Conservation (phyloP, 2,888 invertebrate species). For the Xylota sylvarum region DNA sequence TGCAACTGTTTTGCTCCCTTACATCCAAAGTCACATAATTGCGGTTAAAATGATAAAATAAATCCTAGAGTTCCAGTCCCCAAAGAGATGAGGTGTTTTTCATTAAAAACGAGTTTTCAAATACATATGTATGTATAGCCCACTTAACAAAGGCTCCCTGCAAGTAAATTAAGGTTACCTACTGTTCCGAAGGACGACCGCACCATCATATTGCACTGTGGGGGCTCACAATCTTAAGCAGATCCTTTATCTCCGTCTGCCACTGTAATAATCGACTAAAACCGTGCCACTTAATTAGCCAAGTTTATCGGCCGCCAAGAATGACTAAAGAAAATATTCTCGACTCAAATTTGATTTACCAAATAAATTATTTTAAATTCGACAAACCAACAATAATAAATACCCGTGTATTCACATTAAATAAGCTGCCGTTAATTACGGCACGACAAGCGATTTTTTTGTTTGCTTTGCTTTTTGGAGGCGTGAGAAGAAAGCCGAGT, state of each 20-base stretch:
- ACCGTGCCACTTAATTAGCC: neutral
- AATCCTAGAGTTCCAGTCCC: no score
- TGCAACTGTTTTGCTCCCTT: no score
- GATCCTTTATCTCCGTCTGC: constrained; percentile 4
- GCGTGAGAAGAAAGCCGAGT: constrained; percentile 67
- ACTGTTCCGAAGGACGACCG: neutral
- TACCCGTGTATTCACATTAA: constrained; percentile 24
- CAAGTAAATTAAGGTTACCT: neutral
- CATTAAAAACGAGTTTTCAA: no score
- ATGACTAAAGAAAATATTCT: neutral
- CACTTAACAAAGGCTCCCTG: neutral
- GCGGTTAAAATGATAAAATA: no score
- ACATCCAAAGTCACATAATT: no score
- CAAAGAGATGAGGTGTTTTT: no score
- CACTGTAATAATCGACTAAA: neutral
- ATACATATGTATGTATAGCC: neutral
- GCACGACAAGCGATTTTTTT: constrained; percentile 24
- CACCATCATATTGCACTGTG: neutral
- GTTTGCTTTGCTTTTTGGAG: constrained; percentile 30
- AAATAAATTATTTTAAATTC: constrained; percentile 31
- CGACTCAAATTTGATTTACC: constrained; percentile 15
- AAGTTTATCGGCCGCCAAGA: neutral
- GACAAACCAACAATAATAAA: constrained; percentile 29
- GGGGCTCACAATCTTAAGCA: neutral
- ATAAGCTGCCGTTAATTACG: constrained; percentile 54